Evolutionary conservation across 2,113 vertebrate species (phyloP).

Genomic region (Chloroceryle aenea): DNA sequence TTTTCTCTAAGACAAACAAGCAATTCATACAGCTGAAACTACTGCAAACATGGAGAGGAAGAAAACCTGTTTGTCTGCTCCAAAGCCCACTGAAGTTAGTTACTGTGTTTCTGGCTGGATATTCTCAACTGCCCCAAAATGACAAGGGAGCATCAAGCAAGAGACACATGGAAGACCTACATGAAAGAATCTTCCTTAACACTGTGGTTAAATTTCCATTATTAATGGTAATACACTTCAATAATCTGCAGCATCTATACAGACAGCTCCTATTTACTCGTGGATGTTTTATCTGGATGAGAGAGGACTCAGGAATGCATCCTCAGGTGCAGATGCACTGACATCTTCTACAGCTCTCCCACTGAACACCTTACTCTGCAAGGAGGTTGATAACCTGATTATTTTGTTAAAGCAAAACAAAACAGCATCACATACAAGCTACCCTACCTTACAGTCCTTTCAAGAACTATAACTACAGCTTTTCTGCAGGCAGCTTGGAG

Average conservation of each 20-base stretch:
- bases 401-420: not conserved
- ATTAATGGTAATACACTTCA: not conserved
- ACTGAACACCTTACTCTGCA: not conserved
- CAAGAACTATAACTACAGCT: not conserved
- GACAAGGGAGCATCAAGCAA: not conserved
- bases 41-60: not conserved
- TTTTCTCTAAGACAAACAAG: not conserved
- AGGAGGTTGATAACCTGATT: not conserved
- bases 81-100: not conserved
- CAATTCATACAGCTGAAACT: not conserved
- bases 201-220: not conserved
- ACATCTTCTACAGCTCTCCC: not conserved
- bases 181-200: not conserved
- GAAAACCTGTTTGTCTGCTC: not conserved
- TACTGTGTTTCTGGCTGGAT: not conserved
- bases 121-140: not conserved
- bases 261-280: not conserved
- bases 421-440: not conserved
- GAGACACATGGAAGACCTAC: accelerated
- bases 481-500: not conserved
- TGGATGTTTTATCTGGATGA: not conserved
- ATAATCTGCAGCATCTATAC: not conserved
- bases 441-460: not conserved
- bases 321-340: not conserved
- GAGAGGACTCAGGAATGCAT: not conserved